phyloP scores from a whole-genome alignment of 2,888 invertebrate species.

The Hydrotaea diabolus region DNA sequence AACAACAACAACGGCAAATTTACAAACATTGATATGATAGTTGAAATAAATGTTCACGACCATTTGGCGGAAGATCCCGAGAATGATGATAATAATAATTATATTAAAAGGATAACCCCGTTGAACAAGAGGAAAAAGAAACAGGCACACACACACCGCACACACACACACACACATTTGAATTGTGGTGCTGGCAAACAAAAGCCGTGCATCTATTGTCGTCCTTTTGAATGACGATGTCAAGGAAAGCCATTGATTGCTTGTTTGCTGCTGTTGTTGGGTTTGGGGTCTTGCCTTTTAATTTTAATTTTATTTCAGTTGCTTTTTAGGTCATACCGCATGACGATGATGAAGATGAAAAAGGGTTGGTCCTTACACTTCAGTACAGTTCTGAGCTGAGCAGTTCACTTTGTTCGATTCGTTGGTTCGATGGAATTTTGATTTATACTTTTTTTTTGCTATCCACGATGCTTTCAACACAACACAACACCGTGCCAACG shows the following conservation, averaged over 20 bases:
- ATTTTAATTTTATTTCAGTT: slow-evolving; percentile 24
- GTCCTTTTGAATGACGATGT: slow-evolving; percentile 46
- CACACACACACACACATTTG: slow-evolving; percentile 1
- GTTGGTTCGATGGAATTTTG: neutral
- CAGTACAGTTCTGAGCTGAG: no score
- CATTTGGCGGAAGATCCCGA: neutral
- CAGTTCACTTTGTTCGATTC: neutral
- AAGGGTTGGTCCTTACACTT: slow-evolving; percentile 26
- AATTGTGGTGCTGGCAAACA: neutral
- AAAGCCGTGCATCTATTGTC: slow-evolving; percentile 16
- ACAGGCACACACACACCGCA: no score
- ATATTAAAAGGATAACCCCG: slow-evolving; percentile 25
- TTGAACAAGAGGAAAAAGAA: no score
- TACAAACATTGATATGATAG: slow-evolving; percentile 27
- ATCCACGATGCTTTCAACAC: no score
- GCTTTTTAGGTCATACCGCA: slow-evolving; percentile 24
- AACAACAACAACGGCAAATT: slow-evolving; percentile 6
- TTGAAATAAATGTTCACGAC: slow-evolving; percentile 30
- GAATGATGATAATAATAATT: slow-evolving; percentile 25
- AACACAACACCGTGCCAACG: no score
- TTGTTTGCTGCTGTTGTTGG: slow-evolving; percentile 32
- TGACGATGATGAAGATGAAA: slow-evolving; percentile 1
- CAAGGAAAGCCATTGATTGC: slow-evolving; percentile 62
- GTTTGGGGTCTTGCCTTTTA: slow-evolving; percentile 40
- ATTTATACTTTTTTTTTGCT: no score